Evolutionary conservation across 2,888 invertebrate genomes (phyloP), one percentile per base, ranked within the genome.

Genomic region (Papilio protenor): DNA sequence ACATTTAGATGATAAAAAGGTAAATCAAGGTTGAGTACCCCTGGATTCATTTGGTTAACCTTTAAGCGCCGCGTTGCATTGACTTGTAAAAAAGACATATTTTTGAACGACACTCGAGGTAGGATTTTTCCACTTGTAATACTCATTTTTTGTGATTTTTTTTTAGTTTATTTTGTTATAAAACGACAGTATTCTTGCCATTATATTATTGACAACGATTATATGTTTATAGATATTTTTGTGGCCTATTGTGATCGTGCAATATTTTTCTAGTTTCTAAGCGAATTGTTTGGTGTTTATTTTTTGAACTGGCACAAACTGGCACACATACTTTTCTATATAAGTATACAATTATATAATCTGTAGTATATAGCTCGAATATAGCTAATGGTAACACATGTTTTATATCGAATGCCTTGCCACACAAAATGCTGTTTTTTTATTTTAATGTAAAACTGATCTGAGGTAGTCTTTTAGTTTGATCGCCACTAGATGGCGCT

Each of bases 331-430:
- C 21, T 49, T 74, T 61, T 59, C 16, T 75, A 76, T 69, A 23
- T 77, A 72, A 75, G 23, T 75, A 72, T 77, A 77, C 77, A 77
- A 45, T 75, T 78, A 75, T 74, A 18, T 78, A 78, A 75, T 55
- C 75, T 75, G 70, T 77, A 77, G 77, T 75, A 49, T 77, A 75
- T 78, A 78, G 61, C 52, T 77, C 66, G 66, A n/a, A 52, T 77
- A 73, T 72, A 49, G 52, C 52, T n/a, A 16, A 27, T 27, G 1
- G 57, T 69, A 74, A 69, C 66, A 74, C 70, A 57, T 59, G 73
- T 78, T 77, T 77, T 75, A 75, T 78, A 75, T 78, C 61, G 55
- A 52, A 55, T 49, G 73, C 69, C 27, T 73, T 64, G 73, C 27
- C 45, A 18, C 72, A 71, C 55, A 69, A 11, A n/a, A 11, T 11